phyloP scores from a whole-genome alignment of 2,113 vertebrate genomes.

The Andinoacara biseriatus region DNA sequence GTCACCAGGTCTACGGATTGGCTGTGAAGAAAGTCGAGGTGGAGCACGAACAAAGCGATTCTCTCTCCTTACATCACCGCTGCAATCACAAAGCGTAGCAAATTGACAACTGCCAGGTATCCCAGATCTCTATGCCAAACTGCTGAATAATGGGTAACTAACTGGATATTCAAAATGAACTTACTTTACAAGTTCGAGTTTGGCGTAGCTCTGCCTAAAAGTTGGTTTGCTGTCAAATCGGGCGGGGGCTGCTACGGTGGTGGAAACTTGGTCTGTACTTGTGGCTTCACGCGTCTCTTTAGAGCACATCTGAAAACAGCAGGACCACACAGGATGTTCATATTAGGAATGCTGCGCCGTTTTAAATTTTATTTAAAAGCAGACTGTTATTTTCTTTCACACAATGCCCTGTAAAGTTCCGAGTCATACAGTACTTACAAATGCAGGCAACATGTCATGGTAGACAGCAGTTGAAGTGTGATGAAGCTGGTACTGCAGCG shows the following conservation, averaged over 20 bases:
- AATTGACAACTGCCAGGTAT: neutral
- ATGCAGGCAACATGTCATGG: slow-evolving; percentile 98
- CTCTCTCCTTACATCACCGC: slow-evolving; percentile 85
- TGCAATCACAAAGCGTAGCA: slow-evolving; percentile 25
- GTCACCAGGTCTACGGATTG: slow-evolving; percentile 85
- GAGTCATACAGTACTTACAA: slow-evolving; percentile 84
- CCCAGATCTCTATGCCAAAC: neutral
- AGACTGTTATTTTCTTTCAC: neutral
- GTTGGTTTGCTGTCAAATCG: slow-evolving; percentile 90
- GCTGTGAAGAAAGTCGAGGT: slow-evolving; percentile 82
- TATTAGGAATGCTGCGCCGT: neutral
- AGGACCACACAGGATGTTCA: neutral
- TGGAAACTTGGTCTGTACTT: slow-evolving; percentile 81
- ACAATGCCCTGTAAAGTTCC: neutral
- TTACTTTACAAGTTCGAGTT: slow-evolving; percentile 93
- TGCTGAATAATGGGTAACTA: neutral
- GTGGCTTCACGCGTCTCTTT: slow-evolving; percentile 88
- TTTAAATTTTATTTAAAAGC: neutral
- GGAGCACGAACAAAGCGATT: slow-evolving; percentile 80
- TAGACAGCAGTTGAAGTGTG: slow-evolving; percentile 92
- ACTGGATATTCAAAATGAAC: slow-evolving; percentile 30
- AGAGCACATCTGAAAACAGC: slow-evolving; percentile 90
- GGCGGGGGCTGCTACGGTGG: slow-evolving; percentile 83
- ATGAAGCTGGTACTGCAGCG: slow-evolving; percentile 90
- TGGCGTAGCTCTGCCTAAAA: slow-evolving; percentile 86